Evolutionary conservation across 2,888 invertebrate species (phyloP).

Genomic region (Andrena camellia): DNA sequence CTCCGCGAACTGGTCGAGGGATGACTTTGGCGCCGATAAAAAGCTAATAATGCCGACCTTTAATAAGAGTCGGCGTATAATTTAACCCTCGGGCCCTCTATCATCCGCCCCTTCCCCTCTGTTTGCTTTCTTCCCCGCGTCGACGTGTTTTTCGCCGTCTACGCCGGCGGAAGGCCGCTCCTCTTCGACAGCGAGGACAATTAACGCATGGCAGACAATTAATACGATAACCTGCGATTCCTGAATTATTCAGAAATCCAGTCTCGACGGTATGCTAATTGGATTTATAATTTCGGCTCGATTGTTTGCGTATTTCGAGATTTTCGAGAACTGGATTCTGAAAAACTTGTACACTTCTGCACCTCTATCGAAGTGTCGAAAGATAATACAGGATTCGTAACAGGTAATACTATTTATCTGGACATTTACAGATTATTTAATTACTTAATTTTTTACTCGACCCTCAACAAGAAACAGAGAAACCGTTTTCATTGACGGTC

Average conservation of each 20-base stretch:
- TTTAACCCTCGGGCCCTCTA: constrained; percentile 35
- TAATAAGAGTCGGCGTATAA: constrained; percentile 57
- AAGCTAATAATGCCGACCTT: constrained; percentile 58
- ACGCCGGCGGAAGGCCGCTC: not conserved
- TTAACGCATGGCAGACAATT: constrained; percentile 21
- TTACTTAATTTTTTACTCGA: too few species aligned
- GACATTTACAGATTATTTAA: too few species aligned
- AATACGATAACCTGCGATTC: not conserved
- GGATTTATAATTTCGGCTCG: too few species aligned
- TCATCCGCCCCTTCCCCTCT: not conserved
- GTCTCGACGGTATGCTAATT: not conserved
- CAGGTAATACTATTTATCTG: too few species aligned
- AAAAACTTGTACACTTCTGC: too few species aligned
- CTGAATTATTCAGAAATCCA: constrained; percentile 8
- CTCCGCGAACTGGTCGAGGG: constrained; percentile 35
- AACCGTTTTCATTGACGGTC: too few species aligned
- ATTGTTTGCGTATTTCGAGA: too few species aligned
- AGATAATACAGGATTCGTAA: too few species aligned
- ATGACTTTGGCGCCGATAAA: constrained; percentile 53
- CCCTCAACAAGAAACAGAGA: too few species aligned
- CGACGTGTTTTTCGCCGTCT: constrained; percentile 28
- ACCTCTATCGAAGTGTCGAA: too few species aligned
- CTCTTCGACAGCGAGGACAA: not conserved
- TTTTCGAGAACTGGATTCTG: too few species aligned
- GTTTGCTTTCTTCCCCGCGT: constrained; percentile 29